A percentile compares a stretch with the other conserved stretches of the same genome.
Conservation (phyloP, 1,140 invertebrate species). For the Drosophila murphyi region DNA sequence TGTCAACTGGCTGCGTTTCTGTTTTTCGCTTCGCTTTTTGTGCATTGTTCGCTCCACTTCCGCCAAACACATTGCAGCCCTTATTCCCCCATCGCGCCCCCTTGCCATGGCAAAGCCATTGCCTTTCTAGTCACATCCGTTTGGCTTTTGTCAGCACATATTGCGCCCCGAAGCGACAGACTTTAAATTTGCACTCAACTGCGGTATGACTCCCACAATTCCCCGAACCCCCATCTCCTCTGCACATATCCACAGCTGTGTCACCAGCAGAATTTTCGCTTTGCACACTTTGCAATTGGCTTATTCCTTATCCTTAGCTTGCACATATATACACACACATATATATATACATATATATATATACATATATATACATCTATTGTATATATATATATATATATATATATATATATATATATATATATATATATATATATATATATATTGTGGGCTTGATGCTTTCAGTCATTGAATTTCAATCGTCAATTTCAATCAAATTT, state of each 20-base stretch:
- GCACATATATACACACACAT: conserved; percentile 2
- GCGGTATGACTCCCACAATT: conserved; percentile 11
- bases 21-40: conserved; percentile 12
- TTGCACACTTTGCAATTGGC: conserved; percentile 23
- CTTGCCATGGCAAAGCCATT: conserved; percentile 23
- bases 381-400: neutral
- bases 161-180: conserved; percentile 36
- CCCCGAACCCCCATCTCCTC: neutral
- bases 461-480: conserved; percentile 51
- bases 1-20: conserved; percentile 27
- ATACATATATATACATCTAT: no score
- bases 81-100: neutral
- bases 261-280: conserved; percentile 40
- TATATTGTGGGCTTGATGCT: conserved; percentile 22
- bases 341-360: neutral
- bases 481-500: conserved; percentile 71
- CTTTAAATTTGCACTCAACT: conserved; percentile 40
- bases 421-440: neutral
- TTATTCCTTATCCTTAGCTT: conserved; percentile 5
- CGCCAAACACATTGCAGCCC: conserved; percentile 1
- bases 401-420: no score
- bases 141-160: conserved; percentile 51
- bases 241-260: conserved; percentile 18
- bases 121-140: conserved; percentile 52
- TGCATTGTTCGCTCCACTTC: conserved; percentile 20